Base-by-base conservation (phyloP, 2,888 invertebrate genomes). In the Apotomis capreana region DNA sequence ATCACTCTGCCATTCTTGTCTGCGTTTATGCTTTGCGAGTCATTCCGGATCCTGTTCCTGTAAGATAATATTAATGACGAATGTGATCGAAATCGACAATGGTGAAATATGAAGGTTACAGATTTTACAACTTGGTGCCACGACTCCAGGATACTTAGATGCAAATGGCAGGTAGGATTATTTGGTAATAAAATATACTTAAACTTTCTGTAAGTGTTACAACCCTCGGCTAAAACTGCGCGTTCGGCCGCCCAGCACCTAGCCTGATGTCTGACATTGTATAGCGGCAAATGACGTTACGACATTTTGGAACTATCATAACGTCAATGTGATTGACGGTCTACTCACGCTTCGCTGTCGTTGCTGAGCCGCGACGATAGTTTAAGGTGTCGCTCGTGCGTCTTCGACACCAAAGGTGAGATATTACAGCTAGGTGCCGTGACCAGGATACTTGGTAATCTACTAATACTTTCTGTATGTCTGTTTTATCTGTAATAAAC, bases 41-140 rank as follows among this genome's bases (percentile, higher is more conserved):
- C 91, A 77, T 91, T 89, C 0, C 88, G 78, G 68, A 91, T 89
- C 1, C 90, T 84, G 54, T 91, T 89, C 0, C 91, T 91, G 78
- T 0, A 40, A 59, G 13, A 61, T 8, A 0, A 63, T 40, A 49
- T 9, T 9, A 10, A 6, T 40, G 26, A 26, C 26, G 26, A 26
- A 26, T 26, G 26, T 26, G 26, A 26, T 26, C 1, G 2, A 26
- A 26, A 26, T 26, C 26, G 26, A 26, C 26, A 26, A 26, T 2
- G 2, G 26, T 26, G 26, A 26, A 26, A 2, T 26, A 26, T 26
- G 2, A 26, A 26, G 26, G 26, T 26, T 2, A 2, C 26, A 6
- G 6, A 40, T 40, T 40, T 40, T 40, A 4, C 40, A 40, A 40
- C 5, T 49, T 8, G 49, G 49, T 49, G 49, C 49, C 49, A 10